Base-by-base conservation (phyloP, 2,113 vertebrate genomes). In the Psephotus haematonotus region DNA sequence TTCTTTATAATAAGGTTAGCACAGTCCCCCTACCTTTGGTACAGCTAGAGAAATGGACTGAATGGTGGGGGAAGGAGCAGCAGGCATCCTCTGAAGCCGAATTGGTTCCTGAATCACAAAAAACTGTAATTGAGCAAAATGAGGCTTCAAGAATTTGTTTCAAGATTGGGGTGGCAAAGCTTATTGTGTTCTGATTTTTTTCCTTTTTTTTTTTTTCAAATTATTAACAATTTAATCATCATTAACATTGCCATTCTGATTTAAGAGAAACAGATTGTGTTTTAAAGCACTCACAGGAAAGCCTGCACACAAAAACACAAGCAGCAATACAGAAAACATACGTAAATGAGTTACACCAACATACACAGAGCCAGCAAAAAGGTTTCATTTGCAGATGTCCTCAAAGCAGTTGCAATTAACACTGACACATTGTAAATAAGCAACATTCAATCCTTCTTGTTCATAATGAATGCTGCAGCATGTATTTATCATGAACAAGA, bases 1-100 rank as follows among this genome's bases (percentile, higher is more conserved):
- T 71, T 92, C 62, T 93, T 88, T 86, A 75, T 86, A 94, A 82
- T 76, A 87, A 95, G 69, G 95, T 93, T 87, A 93, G 72, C 35
- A 92, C 92, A 90, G 69, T 77, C 86, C 95, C 92, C 95, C 95
- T 98, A 99, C 99, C 99, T 99, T 99, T 92, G 98, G 99, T 92
- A 98, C 97, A 88, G 97, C 97, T 96, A 99, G 96, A 57, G 98
- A 85, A 57, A 99, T 98, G 95, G 98, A 97, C 52, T 98, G 98
- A 79, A 98, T 98, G 87, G 96, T 92, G 94, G 98, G 98, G 96
- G 98, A 97, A 44, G 99, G 98, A 96, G 97, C 97, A 20, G 96
- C 82, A 31, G 98, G 98, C 29, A 97, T 97, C 71, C 98, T 98
- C 39, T 97, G 96, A 96, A 98, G 82, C 94, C 98, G 99, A 47